Conservation (phyloP, 2,797 vertebrate species). For the Crenichthys baileyi region DNA sequence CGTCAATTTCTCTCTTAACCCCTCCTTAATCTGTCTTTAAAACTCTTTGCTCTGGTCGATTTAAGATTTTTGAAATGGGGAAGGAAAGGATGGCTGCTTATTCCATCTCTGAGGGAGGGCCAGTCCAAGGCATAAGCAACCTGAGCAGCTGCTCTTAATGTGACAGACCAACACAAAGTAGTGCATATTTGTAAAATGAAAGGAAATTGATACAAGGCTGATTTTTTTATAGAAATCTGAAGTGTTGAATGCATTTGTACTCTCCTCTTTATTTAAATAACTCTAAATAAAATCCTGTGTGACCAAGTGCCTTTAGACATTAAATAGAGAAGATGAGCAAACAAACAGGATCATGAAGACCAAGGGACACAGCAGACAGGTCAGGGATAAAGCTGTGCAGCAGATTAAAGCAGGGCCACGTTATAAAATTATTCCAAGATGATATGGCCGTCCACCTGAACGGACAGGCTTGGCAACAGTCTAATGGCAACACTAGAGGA, state of each 20-base stretch:
- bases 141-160: background rate
- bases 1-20: background rate
- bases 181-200: no score
- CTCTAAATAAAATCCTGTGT: no score
- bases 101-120: background rate
- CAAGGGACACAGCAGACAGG: background rate
- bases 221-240: no score
- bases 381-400: background rate
- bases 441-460: background rate
- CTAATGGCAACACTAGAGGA: background rate
- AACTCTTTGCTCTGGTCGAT: background rate
- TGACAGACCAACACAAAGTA: no score
- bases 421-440: background rate
- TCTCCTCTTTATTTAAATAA: no score
- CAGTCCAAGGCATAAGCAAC: background rate
- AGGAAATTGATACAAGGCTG: no score
- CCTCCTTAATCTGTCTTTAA: background rate
- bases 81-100: background rate
- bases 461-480: background rate
- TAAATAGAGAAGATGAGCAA: no score
- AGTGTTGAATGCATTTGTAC: no score
- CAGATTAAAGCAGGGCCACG: background rate
- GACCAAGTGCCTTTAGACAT: no score
- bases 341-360: background rate
- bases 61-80: no score